Base-by-base conservation (phyloP, 2,888 invertebrate species). In the Apocheima hispidaria region DNA sequence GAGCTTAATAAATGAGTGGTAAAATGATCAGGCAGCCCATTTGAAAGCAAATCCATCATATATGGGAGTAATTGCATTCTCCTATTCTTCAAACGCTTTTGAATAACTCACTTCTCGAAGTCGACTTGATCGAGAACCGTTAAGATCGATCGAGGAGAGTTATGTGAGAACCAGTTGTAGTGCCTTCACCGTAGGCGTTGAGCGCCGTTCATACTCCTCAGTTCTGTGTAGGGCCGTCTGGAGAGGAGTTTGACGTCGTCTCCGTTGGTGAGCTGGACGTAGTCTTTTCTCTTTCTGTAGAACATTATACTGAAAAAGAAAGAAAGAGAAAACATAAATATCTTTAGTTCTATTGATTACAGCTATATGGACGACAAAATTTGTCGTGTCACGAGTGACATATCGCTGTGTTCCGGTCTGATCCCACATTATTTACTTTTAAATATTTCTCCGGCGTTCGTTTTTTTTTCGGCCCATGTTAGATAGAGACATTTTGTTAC, bases 231-330 rank as follows among this genome's bases (percentile, higher is more conserved):
- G 0, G 90, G 84, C 52, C 77, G 84, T 41, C 82, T 71, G 0
- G 86, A 79, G 0, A 93, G 74, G 0, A 92, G 76, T 49, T 84
- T 89, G 30, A 84, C 74, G 48, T 88, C 88, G 41, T 92, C 92
- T 0, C 84, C 84, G 3, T 76, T 70, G 0, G 66, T 62, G 1
- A 87, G 61, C n/a, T 77, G 67, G 0, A 79, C 71, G 69, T 84
- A 85, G 4, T 84, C 85, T 35, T 77, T 79, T 2, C 93, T 83
- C 65, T 86, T 93, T 65, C 83, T 86, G 78, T 93, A 93, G 61
- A 93, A 83, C 77, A 93, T 70, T 20, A 93, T 66, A 14, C 93
- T 93, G 92, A 12, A 89, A 89, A 56, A n/a, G n/a, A n/a, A n/a
- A n/a, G n/a, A n/a, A 6, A 63, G 30, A 72, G 57, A 56, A 61